Evolutionary conservation across 1,140 invertebrate species (phyloP).

Genomic region (Ptiloglossa arizonensis): DNA sequence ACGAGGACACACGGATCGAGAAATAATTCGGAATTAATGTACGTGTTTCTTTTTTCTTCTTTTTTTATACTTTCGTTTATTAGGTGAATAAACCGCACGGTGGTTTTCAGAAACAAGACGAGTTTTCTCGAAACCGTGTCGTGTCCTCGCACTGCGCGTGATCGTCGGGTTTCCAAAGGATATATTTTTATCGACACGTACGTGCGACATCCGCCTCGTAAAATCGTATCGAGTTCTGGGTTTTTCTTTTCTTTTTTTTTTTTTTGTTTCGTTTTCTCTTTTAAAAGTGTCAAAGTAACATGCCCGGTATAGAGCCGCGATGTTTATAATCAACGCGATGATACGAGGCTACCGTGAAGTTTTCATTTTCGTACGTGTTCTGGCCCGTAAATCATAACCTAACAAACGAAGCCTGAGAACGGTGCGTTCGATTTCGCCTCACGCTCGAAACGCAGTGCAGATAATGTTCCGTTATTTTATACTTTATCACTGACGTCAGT

Average conservation of each 20-base stretch:
- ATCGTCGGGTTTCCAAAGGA: background rate
- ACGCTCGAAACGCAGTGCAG: background rate
- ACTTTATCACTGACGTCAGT: conserved; percentile 1
- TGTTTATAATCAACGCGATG: conserved; percentile 15
- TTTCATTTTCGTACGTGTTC: conserved; percentile 22
- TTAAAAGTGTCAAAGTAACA: background rate
- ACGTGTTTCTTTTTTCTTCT: too few species aligned
- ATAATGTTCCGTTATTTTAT: conserved; percentile 19
- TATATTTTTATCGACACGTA: background rate
- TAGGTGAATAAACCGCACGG: too few species aligned
- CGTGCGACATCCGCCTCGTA: background rate
- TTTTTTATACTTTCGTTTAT: too few species aligned
- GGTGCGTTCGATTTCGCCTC: conserved; percentile 2
- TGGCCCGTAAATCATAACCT: conserved; percentile 6
- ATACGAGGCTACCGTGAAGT: background rate
- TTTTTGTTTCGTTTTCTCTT: background rate
- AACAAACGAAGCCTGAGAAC: background rate
- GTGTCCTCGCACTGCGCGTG: background rate
- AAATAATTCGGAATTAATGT: background rate
- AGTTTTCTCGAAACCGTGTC: background rate
- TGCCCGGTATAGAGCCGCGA: background rate
- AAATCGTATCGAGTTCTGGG: background rate
- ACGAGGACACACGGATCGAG: conserved; percentile 20
- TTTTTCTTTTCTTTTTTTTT: background rate
- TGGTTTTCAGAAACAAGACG: too few species aligned